These are phyloP conservation scores for Philaethria dido DNA, from an alignment of 2,888 invertebrate species.

Conservation along the genomic window DNA sequence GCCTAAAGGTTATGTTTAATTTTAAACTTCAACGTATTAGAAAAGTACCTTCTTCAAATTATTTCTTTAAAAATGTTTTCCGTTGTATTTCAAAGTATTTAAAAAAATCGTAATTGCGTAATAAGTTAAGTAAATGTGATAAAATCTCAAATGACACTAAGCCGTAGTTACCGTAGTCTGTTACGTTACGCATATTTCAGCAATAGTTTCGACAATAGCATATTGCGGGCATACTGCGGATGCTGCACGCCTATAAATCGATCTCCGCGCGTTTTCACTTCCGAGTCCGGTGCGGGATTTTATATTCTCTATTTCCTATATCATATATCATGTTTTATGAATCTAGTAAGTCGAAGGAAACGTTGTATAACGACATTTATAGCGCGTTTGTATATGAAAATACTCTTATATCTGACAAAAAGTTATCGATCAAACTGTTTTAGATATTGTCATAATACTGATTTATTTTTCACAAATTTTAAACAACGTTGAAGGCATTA, in stretches of 20 bases:
- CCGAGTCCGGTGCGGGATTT: conserved; percentile 11
- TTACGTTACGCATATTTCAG: conserved; percentile 20
- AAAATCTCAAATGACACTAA: neutral
- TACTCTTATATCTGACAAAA: no score
- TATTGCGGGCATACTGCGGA: conserved; percentile 34
- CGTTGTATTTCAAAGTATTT: no score
- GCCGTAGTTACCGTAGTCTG: neutral
- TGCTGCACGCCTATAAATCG: conserved; percentile 34
- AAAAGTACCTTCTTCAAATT: no score
- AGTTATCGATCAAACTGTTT: no score
- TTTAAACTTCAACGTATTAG: no score
- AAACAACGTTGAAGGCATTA: no score
- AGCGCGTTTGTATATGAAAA: no score
- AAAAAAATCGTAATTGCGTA: no score
- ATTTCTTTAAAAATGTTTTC: no score
- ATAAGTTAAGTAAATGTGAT: neutral
- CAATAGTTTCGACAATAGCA: conserved; percentile 26
- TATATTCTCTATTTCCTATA: conserved; percentile 3
- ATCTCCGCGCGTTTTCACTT: conserved; percentile 28
- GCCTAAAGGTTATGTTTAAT: no score
- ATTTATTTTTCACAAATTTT: no score
- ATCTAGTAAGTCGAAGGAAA: neutral
- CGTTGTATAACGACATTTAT: neutral
- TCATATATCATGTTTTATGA: neutral
- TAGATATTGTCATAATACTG: no score